A percentile compares a stretch with the other conserved stretches of the same genome.
Evolutionary conservation across 30 jellyfish, hydroid and myxozoan genomes (phyloP).

Genomic region (Chrysaora quinquecirrha): DNA sequence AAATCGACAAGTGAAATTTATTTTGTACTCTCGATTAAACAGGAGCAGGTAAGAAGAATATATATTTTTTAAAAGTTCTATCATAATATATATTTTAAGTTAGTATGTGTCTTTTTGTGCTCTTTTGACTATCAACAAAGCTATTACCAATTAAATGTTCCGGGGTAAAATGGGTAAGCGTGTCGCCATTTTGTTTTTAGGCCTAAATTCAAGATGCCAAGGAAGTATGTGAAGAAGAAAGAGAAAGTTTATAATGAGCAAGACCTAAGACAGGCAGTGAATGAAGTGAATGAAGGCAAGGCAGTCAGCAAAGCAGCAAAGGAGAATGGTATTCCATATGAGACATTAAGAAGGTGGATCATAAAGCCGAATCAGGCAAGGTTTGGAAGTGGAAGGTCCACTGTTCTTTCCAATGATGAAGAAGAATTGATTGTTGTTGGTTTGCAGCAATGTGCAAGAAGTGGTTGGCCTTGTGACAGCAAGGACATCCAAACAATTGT

Average conservation of each 20-base stretch:
- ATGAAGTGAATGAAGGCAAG: not conserved
- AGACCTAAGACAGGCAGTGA: not conserved
- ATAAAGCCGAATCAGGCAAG: not conserved
- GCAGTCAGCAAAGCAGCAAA: not conserved
- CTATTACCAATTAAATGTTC: not conserved
- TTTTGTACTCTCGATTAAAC: no score
- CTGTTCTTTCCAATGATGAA: conserved; percentile 10
- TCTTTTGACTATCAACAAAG: no score
- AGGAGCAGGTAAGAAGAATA: no score
- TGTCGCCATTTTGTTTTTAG: not conserved
- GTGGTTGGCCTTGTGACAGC: conserved; percentile 25
- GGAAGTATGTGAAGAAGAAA: not conserved
- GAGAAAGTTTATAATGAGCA: not conserved
- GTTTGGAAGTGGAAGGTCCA: not conserved
- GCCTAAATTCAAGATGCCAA: not conserved
- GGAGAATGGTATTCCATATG: not conserved
- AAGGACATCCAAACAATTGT: conserved; percentile 6
- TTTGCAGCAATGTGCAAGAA: not conserved
- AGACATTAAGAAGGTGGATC: not conserved
- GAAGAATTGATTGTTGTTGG: conserved; percentile 26
- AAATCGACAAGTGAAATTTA: no score
- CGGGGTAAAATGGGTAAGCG: not conserved
- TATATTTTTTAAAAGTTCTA: no score
- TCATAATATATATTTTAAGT: no score
- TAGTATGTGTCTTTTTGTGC: no score